Base-by-base conservation (phyloP, 1,140 invertebrate species). In the Wiebesia pumilae region DNA sequence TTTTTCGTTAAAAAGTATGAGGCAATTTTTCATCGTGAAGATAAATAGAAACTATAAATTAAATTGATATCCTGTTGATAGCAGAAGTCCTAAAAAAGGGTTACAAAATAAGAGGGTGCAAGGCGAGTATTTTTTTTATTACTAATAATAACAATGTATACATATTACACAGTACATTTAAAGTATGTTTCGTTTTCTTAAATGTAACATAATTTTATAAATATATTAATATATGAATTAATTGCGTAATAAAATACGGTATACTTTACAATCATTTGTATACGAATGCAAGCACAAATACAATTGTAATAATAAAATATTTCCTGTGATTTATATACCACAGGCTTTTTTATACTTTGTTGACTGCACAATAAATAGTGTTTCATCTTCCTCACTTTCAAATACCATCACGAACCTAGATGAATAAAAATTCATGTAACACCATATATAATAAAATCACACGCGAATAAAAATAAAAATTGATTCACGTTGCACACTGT, bases 231-330 rank as follows among this genome's bases (percentile, higher is more conserved):
- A 62, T 30, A 65, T 62, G 38, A 38, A 83, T 27, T 73, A 7
- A 24, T 51, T 54, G 62, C 58, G 4, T 54, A 79, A 0, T 81
- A 81, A 81, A 24, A 65, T 85, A 85, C 83, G 85, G 65, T 88
- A 90, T 71, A 89, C 79, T 89, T 88, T 65, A 90, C 88, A 90
- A 89, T 83, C 24, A 80, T 83, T 89, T 85, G 35, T 19, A 81
- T 33, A 62, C 40, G 27, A 30, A 35, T 82, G 21, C 71, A 38
- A 35, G 84, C 83, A 84, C 73, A 78, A 69, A 54, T 84, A 78
- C 62, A 83, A 58, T 75, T 65, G 7, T 81, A 71, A 24, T 24
- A 69, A 38, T 54, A 69, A 69, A 67, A 47, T 67, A 54, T 73
- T 71, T 51, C 35, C 69, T 77, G 82, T 77, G 71, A 40, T 75